A percentile compares a stretch with the other conserved stretches of the same genome.
Evolutionary conservation across 2,797 vertebrate genomes (phyloP).

Genomic region (Falco rusticolus): DNA sequence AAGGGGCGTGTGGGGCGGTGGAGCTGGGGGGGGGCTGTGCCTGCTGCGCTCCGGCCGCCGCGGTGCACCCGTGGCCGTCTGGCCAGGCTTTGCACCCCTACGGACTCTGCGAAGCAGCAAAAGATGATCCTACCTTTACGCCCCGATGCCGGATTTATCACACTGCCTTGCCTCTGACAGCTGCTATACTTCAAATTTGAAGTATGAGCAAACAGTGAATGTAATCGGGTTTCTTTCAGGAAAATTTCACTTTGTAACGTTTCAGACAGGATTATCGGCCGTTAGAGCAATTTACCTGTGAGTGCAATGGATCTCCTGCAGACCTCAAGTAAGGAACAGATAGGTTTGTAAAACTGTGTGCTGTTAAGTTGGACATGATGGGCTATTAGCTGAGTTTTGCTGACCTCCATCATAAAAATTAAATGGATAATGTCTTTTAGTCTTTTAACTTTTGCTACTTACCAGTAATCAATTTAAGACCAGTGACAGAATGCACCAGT

Average conservation of each 20-base stretch:
- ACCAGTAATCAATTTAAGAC: neutral
- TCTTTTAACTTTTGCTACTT: neutral
- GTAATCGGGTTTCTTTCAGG: neutral
- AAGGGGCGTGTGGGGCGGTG: fast-evolving
- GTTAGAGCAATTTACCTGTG: neutral
- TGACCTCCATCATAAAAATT: neutral
- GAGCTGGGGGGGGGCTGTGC: neutral
- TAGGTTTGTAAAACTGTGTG: neutral
- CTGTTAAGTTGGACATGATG: neutral
- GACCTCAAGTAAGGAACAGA: neutral
- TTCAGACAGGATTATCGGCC: neutral
- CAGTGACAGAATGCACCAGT: neutral
- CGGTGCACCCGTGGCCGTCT: neutral
- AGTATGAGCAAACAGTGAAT: neutral
- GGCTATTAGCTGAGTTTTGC: neutral
- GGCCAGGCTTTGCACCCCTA: neutral
- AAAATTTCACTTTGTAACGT: too few species aligned
- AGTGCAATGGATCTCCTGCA: neutral
- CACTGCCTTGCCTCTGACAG: neutral
- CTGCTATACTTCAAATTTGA: neutral
- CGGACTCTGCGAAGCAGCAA: neutral
- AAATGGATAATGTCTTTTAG: neutral
- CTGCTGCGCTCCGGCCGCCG: neutral
- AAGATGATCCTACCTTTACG: neutral
- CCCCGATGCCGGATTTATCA: neutral